These are phyloP conservation scores for Acanthococcus lagerstroemiae DNA, from an alignment of 2,888 invertebrate genomes.

Conservation along the genomic window DNA sequence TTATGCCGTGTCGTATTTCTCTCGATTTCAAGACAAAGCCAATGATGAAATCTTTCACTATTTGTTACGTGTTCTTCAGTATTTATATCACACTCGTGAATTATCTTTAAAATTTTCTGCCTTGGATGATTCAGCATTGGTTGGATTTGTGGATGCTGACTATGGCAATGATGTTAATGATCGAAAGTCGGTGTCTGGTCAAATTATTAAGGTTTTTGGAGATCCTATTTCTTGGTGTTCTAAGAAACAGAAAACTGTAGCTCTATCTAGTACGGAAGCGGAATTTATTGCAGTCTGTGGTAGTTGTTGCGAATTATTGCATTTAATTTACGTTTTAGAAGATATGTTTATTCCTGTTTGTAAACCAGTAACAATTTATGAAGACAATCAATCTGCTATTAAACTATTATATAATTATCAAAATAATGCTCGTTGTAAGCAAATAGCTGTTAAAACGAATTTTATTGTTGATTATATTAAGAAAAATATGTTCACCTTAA, in stretches of 20 bases:
- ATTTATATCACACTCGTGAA: constrained; percentile 5
- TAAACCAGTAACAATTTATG: background rate
- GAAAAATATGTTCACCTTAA: background rate
- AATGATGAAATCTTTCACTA: background rate
- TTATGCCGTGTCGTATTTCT: background rate
- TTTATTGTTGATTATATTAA: constrained; percentile 1
- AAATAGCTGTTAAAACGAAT: background rate
- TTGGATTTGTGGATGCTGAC: constrained; percentile 3
- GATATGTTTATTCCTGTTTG: background rate
- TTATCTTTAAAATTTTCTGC: background rate
- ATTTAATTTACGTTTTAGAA: background rate
- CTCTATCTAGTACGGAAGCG: background rate
- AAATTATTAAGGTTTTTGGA: background rate
- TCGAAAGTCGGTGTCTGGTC: constrained; percentile 12
- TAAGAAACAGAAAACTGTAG: constrained; percentile 3
- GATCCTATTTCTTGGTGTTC: background rate
- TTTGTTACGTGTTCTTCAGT: background rate
- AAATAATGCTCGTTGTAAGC: background rate
- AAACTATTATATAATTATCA: background rate
- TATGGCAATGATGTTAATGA: background rate
- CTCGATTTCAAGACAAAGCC: background rate
- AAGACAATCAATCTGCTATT: constrained; percentile 2
- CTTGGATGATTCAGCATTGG: background rate
- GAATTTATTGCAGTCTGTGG: background rate
- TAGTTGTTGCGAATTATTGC: background rate